Percentiles rank a stretch among this genome's conserved stretches.
These are phyloP conservation scores for Eupithecia abbreviata DNA, from an alignment of 2,888 invertebrate genomes.

Conservation along the genomic window DNA sequence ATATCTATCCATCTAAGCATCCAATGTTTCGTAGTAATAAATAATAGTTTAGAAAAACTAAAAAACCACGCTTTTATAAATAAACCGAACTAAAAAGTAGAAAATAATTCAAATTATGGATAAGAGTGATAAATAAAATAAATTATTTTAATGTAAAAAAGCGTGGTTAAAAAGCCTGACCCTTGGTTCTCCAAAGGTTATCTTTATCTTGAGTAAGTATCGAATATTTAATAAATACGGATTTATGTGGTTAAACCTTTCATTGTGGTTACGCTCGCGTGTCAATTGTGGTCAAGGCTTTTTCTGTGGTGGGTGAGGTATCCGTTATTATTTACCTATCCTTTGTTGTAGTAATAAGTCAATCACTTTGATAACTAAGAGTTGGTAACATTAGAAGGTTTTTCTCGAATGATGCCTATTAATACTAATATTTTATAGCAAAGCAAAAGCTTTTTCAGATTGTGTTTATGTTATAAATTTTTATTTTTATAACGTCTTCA, in stretches of 20 bases:
- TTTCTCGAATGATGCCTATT: background rate
- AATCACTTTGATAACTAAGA: conserved; percentile 1
- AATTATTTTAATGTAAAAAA: too few relatives aligned
- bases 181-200: too few relatives aligned
- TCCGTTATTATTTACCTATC: conserved; percentile 19
- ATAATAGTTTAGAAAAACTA: too few relatives aligned
- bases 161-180: too few relatives aligned
- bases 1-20: too few relatives aligned
- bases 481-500: background rate
- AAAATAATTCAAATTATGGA: too few relatives aligned
- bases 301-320: conserved; percentile 9
- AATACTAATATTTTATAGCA: background rate
- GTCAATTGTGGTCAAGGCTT: conserved; percentile 34
- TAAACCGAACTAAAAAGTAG: too few relatives aligned
- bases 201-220: background rate
- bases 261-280: conserved; percentile 26
- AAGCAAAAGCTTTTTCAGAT: background rate
- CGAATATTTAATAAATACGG: background rate
- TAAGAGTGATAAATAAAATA: too few relatives aligned
- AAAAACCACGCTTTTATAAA: too few relatives aligned
- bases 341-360: conserved; percentile 16
- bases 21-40: too few relatives aligned
- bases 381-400: background rate
- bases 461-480: background rate
- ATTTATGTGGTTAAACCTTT: conserved; percentile 18